Base-by-base conservation (phyloP, 2,797 vertebrate genomes). In the Chloroceryle amazona region DNA sequence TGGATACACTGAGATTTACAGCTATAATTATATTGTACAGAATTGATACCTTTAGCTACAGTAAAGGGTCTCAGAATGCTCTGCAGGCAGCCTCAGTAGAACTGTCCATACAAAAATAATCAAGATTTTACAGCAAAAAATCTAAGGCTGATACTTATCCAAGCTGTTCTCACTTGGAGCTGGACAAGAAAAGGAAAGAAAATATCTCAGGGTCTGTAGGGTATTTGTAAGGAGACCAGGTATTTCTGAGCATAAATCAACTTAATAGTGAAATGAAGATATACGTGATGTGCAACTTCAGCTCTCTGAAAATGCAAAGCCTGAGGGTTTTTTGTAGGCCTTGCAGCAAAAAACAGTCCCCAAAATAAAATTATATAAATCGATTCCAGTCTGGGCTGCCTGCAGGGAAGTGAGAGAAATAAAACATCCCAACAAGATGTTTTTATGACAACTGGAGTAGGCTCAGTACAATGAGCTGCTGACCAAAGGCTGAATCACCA, bases 291-390 rank as follows among this genome's bases (percentile, higher is more conserved):
- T 89, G 63, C 71, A 95, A 62, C 29, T 92, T 94, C 75, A 81
- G 68, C 42, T 81, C 55, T 61, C 54, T 60, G 47, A 90, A 79
- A 93, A 94, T 75, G 90, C 62, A 79, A 72, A 58, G 58, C 35
- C 73, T 91, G 42, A 13, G 55, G 5, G 2, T 57, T 95, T 94
- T 83, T 84, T 35, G 29, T 58, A 83, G 72, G n/a, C 33, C 95
- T 95, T 95, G 79, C 81, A 91, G 96, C 79, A 92, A 92, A 92
- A 95, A 96, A 71, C 72, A 91, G 62, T 73, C 62, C 63, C 58
- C 87, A 51, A 92, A 96, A 86, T 91, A 94, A 93, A 95, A 94
- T 81, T 70, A 63, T 66, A 79, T 89, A 92, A 96, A 92, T 94
- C 61, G 47, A 33, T 89, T 91, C 68, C 72, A 83, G 68, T 54